Conservation (phyloP, 37 sponge, comb jelly and placozoan genomes). For the Eunapius fragilis region DNA sequence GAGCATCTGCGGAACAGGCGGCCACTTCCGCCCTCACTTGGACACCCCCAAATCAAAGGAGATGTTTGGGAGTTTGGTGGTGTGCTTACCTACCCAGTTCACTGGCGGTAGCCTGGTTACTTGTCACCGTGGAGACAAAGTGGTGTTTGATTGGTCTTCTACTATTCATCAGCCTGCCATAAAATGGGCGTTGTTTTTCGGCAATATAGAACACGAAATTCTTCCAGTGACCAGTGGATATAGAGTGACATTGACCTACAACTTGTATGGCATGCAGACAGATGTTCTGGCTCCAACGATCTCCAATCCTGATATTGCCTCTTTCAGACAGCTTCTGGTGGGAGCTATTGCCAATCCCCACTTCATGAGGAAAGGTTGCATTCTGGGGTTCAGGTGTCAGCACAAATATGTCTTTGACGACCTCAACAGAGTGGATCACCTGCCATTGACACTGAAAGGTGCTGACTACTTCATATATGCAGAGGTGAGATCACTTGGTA, state of each 20-base stretch:
- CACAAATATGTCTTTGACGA: background rate
- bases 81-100: conserved; percentile 35
- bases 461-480: conserved; percentile 7
- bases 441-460: conserved; percentile 8
- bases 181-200: conserved; percentile 34
- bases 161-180: background rate
- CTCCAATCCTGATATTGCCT: background rate
- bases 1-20: conserved; percentile 26
- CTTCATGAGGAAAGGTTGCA: too few relatives aligned
- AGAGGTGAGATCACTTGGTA: conserved; percentile 17
- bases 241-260: conserved; percentile 39
- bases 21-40: conserved; percentile 22
- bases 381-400: too few relatives aligned
- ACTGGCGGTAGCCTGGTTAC: conserved; percentile 37
- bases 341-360: conserved; percentile 14
- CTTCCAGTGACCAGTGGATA: conserved; percentile 33
- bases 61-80: conserved; percentile 53
- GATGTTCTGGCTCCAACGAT: background rate
- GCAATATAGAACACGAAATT: conserved; percentile 32
- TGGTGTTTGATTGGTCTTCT: conserved; percentile 39
- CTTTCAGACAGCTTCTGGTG: background rate
- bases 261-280: conserved; percentile 15
- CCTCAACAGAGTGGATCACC: background rate
- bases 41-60: conserved; percentile 27
- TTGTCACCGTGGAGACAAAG: conserved; percentile 10